Evolutionary conservation across 2,797 vertebrate genomes (phyloP).

Genomic region (Danio tinwini): DNA sequence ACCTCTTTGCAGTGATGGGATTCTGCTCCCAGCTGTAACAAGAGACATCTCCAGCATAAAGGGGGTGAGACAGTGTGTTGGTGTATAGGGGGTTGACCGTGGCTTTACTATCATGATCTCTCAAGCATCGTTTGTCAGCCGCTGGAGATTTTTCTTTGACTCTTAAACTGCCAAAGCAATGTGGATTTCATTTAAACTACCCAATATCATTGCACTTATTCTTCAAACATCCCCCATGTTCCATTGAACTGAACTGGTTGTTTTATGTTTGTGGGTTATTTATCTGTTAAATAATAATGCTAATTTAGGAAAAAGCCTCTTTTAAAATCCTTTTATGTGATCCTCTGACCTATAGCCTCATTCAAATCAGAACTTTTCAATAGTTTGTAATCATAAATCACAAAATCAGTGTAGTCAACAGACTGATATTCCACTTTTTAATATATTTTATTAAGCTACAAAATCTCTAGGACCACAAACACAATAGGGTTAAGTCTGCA

Average conservation of each 20-base stretch:
- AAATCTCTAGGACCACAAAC: background rate
- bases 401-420: background rate
- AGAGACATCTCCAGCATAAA: conserved; percentile 72
- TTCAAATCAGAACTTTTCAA: too few relatives aligned
- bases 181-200: conserved; percentile 18
- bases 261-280: conserved; percentile 1
- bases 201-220: conserved; percentile 2
- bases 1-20: conserved; percentile 68
- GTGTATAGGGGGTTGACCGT: conserved; percentile 66
- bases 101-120: conserved; percentile 43
- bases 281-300: background rate
- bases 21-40: conserved; percentile 69
- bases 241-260: background rate
- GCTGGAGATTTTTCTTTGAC: conserved; percentile 51
- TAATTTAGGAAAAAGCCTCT: background rate
- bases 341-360: too few relatives aligned
- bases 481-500: background rate
- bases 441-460: background rate
- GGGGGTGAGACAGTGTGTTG: conserved; percentile 40
- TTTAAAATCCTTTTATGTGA: background rate
- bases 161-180: conserved; percentile 29
- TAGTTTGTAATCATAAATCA: background rate
- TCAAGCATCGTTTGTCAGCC: conserved; percentile 44
- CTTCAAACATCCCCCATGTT: background rate
- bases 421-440: background rate